These are phyloP conservation scores for Orthonychiurus folsomi DNA, from an alignment of 2,888 invertebrate genomes.

Conservation along the genomic window DNA sequence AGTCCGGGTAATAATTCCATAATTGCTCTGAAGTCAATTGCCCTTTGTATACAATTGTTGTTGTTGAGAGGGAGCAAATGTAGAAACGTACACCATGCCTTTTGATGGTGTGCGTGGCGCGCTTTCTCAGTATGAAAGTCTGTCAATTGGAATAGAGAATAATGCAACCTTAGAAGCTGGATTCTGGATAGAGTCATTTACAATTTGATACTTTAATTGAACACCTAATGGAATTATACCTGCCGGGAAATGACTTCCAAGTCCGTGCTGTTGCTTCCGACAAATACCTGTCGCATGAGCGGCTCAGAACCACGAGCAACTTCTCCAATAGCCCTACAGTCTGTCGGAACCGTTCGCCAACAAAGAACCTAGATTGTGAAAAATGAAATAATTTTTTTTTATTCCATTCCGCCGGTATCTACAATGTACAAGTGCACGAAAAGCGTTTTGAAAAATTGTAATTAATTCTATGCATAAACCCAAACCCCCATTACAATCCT, in stretches of 20 bases:
- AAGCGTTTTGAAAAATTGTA: too few relatives aligned
- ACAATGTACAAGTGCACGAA: too few relatives aligned
- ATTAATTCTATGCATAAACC: too few relatives aligned
- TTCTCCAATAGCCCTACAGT: slow-evolving; percentile 73
- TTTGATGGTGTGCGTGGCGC: slow-evolving; percentile 78
- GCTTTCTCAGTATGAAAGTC: slow-evolving; percentile 88
- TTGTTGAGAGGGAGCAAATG: slow-evolving; percentile 85
- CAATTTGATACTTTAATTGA: not conserved
- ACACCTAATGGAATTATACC: slow-evolving; percentile 47
- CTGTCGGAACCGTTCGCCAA: slow-evolving; percentile 90
- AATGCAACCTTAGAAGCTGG: not conserved
- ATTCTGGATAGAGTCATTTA: not conserved
- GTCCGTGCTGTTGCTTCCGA: slow-evolving; percentile 59
- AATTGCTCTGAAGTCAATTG: slow-evolving; percentile 90
- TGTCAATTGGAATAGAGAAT: slow-evolving; percentile 45
- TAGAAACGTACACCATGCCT: slow-evolving; percentile 84
- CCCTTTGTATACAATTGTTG: slow-evolving; percentile 93
- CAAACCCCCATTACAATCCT: too few relatives aligned
- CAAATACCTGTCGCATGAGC: slow-evolving; percentile 87
- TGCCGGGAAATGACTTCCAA: slow-evolving; percentile 56
- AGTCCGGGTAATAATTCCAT: slow-evolving; percentile 64
- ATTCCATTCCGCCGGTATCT: too few relatives aligned
- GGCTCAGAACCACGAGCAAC: slow-evolving; percentile 94
- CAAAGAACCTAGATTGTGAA: slow-evolving; percentile 59
- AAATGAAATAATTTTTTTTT: too few relatives aligned